These are phyloP conservation scores for Rhynchotus rufescens DNA, from an alignment of 2,797 vertebrate genomes.

Conservation along the genomic window DNA sequence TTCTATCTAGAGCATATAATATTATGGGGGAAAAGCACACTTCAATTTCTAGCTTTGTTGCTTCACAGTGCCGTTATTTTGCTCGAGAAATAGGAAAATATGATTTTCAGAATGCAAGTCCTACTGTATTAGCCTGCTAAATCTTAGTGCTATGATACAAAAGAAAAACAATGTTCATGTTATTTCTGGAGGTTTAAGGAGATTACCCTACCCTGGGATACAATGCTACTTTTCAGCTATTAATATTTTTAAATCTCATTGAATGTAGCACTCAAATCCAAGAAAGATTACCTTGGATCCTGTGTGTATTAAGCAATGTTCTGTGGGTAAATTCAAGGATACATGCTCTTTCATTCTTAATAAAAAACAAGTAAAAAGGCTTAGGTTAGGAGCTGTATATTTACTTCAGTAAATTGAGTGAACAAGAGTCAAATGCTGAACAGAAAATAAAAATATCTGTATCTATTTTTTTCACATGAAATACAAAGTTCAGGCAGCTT, in stretches of 20 bases:
- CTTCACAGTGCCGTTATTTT: not conserved
- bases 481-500: not conserved
- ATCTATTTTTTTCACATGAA: not conserved
- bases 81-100: conserved; percentile 35
- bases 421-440: not conserved
- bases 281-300: conserved; percentile 55
- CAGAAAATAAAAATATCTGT: not conserved
- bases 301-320: conserved; percentile 10
- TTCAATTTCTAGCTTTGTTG: not conserved
- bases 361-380: not conserved
- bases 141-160: conserved; percentile 61
- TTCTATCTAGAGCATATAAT: not conserved
- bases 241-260: conserved; percentile 26
- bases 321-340: conserved; percentile 8
- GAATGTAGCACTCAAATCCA: conserved; percentile 21
- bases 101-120: conserved; percentile 33
- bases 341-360: conserved; percentile 17
- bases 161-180: conserved; percentile 68
- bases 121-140: conserved; percentile 43
- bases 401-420: not conserved
- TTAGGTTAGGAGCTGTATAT: not conserved
- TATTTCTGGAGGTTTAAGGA: conserved; percentile 61
- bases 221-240: conserved; percentile 59
- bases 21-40: conserved; percentile 15
- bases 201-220: conserved; percentile 46